Evolutionary conservation across 2,888 invertebrate genomes (phyloP), one percentile per base, ranked within the genome.

Genomic region (Anthophora plumipes): DNA sequence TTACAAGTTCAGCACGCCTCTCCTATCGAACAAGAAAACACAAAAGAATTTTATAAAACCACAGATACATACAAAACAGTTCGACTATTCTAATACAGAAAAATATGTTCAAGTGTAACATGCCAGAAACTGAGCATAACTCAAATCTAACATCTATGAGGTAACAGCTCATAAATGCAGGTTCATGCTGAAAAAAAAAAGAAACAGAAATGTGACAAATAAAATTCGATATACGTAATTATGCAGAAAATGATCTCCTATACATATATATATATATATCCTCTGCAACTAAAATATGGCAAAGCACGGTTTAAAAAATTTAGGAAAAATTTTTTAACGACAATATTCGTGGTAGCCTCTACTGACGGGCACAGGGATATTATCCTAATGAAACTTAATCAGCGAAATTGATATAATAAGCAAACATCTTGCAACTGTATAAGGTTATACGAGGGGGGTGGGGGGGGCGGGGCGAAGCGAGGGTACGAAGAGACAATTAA

Each of bases 1-100:
- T 97, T 89, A 98, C 98, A 90, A 97, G 94, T 94, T 98, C 98
- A 67, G 98, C 98, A 92, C 97, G 97, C 91, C 97, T 97, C 94
- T 98, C 98, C 98, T 98, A 94, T 68, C 92, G 92, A 87, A 88
- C 88, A 90, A 87, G 84, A 84, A 66, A 80, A 74, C 60, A 20
- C 9, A 17, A 48, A 17, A 1, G 22, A 46, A 64, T 14, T 52
- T 43, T 31, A 54, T 64, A 46, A 68, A 66, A 48, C 43, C 9
- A 46, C 9, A 11, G 54, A 8, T 46, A 1, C 39, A 64, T 4
- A n/a, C n/a, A n/a, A 7, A 8, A 12, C n/a, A 8, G 7, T 12
- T 39, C n/a, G 25, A 48, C 64, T 59, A 69, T 52, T 60, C 43
- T 69, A 75, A 75, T 77, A 50, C 70, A 20, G 52, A 14, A 76